Percentiles rank a stretch among this genome's conserved stretches.
Conservation (phyloP, 2,888 invertebrate species). For the Steromphala cineraria region DNA sequence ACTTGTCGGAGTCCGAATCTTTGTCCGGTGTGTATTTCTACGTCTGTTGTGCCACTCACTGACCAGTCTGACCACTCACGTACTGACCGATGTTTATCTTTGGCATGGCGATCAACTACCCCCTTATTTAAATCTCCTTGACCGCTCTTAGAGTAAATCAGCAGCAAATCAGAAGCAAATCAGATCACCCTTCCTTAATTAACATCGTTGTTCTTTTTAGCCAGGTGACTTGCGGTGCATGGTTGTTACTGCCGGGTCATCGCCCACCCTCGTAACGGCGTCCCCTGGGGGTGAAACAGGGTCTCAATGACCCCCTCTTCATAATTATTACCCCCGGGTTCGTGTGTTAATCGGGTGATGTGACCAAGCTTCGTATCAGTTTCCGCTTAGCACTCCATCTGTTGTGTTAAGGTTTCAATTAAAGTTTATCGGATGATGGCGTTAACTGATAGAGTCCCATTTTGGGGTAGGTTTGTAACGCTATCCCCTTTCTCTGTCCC, state of each 20-base stretch:
- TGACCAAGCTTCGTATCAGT: neutral
- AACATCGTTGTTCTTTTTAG: neutral
- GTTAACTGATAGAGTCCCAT: neutral
- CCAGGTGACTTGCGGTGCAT: neutral
- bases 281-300: neutral
- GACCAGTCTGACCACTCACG: no score
- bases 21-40: no score
- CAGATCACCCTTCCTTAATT: neutral
- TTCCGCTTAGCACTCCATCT: neutral
- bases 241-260: neutral
- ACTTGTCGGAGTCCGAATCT: no score
- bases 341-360: neutral
- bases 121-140: constrained; percentile 2
- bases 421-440: neutral
- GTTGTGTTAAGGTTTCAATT: neutral
- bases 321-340: neutral
- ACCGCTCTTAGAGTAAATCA: neutral
- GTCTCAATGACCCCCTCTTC: neutral
- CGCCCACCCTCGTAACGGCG: neutral
- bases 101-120: neutral
- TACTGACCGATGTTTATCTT: neutral
- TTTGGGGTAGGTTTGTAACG: neutral
- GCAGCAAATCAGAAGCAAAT: neutral
- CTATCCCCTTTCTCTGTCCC: no score
- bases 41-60: no score